Base-by-base conservation (phyloP, 2,888 invertebrate genomes). In the Spodoptera exigua region DNA sequence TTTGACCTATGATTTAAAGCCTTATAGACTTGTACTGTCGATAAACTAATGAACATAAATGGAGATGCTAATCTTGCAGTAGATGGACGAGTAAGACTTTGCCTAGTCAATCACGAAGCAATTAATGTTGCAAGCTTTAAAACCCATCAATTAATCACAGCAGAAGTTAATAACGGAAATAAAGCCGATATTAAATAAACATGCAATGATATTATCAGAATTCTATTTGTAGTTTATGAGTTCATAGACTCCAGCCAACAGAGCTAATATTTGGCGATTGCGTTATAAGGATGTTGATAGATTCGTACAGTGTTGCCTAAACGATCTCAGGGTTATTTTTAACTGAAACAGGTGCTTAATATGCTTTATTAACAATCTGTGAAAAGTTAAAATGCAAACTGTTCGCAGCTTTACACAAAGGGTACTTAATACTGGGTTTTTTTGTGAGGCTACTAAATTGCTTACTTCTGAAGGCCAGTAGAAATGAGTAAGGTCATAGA, bases 141-240 rank as follows among this genome's bases (percentile, higher is more conserved):
- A 2, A 1, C 3, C 12, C 27, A 46, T 46, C 13, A 32, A 59
- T 60, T 44, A 46, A 69, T 54, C 54, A 60, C 16, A 69, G 10
- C 17, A 44, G 43, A 48, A 75, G 48, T 74, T 73, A 73, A 75
- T 70, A 74, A 72, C 74, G 72, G 73, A 80, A 72, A 77, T 81
- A 74, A 75, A 77, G 61, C 45, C 57, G 63, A 73, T 69, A 39
- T 41, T 54, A 60, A 74, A 72, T 57, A 61, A 27, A 62, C 56
- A 45, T 16, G 52, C 39, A 41, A 62, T 13, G 48, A 46, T 62
- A 47, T 66, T 43, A 75, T 66, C 65, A 55, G 65, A 59, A 64
- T 53, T 80, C 84, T 88, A 88, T 87, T 85, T 83, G 56, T 55
- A 81, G 77, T 82, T 83, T 76, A 87, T 83, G 83, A 81, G 87